Evolutionary conservation across 2,113 vertebrate species (phyloP).

Genomic region (Diglossa brunneiventris): DNA sequence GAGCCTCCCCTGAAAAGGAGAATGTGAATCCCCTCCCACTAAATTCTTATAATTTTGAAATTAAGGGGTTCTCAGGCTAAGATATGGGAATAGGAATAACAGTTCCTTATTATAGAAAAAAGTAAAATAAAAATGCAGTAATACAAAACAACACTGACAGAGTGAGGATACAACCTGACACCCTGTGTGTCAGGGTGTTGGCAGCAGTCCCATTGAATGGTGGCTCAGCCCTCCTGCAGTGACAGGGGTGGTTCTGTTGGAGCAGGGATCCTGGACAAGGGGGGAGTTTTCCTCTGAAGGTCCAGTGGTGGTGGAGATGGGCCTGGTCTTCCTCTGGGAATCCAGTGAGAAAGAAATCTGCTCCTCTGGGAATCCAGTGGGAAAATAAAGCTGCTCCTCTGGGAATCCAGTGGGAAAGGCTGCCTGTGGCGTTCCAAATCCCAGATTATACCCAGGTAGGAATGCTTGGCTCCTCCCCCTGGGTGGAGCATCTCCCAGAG

Average conservation of each 20-base stretch:
- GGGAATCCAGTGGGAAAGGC: not conserved
- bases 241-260: not conserved
- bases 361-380: not conserved
- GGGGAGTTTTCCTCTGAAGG: not conserved
- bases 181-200: not conserved
- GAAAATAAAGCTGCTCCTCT: no score
- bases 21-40: not conserved
- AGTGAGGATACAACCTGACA: not conserved
- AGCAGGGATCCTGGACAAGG: not conserved
- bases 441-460: not conserved
- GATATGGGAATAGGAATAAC: not conserved
- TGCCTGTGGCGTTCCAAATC: not conserved
- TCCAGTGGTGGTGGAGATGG: not conserved
- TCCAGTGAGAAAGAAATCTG: not conserved
- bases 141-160: not conserved
- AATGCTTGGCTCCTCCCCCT: not conserved
- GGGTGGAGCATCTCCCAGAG: accelerated
- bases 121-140: not conserved
- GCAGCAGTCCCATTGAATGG: not conserved
- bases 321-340: not conserved
- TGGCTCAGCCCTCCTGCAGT: not conserved
- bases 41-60: not conserved
- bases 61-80: not conserved
- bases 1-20: not conserved
- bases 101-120: not conserved